phyloP scores from a whole-genome alignment of 1,140 invertebrate species.

The Chrysomallon squamiferum region DNA sequence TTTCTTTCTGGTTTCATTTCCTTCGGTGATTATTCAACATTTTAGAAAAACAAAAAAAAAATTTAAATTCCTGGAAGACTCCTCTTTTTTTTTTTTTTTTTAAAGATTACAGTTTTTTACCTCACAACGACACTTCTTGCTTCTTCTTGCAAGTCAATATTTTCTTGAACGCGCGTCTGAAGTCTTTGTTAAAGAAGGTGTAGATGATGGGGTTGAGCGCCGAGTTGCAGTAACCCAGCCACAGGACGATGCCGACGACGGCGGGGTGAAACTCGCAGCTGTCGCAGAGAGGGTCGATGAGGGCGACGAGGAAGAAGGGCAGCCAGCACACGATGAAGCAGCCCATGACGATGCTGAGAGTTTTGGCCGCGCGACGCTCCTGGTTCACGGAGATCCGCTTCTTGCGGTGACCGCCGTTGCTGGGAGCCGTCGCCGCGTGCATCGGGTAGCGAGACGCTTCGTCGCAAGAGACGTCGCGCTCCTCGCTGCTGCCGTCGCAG shows the following conservation, averaged over 20 bases:
- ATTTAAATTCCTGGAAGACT: no score
- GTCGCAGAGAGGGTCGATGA: slow-evolving; percentile 64
- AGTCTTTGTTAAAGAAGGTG: slow-evolving; percentile 97
- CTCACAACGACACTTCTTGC: not conserved
- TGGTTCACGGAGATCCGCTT: slow-evolving; percentile 92
- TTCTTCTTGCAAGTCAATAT: slow-evolving; percentile 22
- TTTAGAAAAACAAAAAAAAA: no score
- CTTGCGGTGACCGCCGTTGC: slow-evolving; percentile 73
- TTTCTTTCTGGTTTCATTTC: no score
- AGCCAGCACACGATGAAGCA: slow-evolving; percentile 98
- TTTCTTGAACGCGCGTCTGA: slow-evolving; percentile 95
- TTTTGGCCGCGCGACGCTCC: slow-evolving; percentile 94
- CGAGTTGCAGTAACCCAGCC: slow-evolving; percentile 98
- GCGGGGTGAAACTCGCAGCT: slow-evolving; percentile 21
- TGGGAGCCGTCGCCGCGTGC: not conserved
- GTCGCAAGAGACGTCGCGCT: not conserved
- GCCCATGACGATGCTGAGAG: slow-evolving; percentile 96
- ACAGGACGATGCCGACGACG: slow-evolving; percentile 62
- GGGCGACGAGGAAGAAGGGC: slow-evolving; percentile 88
- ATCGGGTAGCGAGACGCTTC: slow-evolving; percentile 2
- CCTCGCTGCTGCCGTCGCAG: not conserved
- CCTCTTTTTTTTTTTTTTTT: no score
- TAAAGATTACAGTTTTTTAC: no score
- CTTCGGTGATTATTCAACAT: no score
- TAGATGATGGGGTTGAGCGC: slow-evolving; percentile 95